Percentiles rank a stretch among this genome's conserved stretches.
Evolutionary conservation across 2,888 invertebrate species (phyloP).

Genomic region (Rotaria socialis): DNA sequence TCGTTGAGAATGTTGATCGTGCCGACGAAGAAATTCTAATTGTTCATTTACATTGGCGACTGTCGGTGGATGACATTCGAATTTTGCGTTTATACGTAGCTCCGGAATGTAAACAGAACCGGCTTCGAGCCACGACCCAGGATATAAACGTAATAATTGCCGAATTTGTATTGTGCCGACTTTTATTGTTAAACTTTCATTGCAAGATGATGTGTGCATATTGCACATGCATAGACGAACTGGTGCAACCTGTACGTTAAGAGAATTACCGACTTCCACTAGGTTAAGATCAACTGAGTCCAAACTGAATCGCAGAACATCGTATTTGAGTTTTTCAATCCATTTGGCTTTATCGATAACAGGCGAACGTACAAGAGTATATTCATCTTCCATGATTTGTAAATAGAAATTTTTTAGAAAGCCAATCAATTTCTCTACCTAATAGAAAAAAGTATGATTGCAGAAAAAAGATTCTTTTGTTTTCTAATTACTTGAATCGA

Average conservation of each 20-base stretch:
- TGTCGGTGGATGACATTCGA: not conserved
- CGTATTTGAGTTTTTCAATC: slow-evolving; percentile 45
- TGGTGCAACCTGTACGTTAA: slow-evolving; percentile 41
- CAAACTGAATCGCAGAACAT: slow-evolving; percentile 43
- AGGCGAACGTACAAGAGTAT: slow-evolving; percentile 33
- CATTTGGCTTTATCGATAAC: slow-evolving; percentile 25
- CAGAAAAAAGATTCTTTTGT: no score
- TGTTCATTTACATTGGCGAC: slow-evolving; percentile 19
- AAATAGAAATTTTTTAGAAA: not conserved
- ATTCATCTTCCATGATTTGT: slow-evolving; percentile 43
- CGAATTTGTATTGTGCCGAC: slow-evolving; percentile 37
- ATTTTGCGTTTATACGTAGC: slow-evolving; percentile 4
- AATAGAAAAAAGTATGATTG: not conserved
- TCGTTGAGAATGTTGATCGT: slow-evolving; percentile 42
- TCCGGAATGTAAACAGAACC: not conserved
- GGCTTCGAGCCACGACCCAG: slow-evolving; percentile 3
- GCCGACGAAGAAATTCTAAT: slow-evolving; percentile 38
- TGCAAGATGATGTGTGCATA: slow-evolving; percentile 38
- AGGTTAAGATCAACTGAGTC: slow-evolving; percentile 42
- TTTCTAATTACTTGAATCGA: no score
- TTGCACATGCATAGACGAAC: slow-evolving; percentile 42
- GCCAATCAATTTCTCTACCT: slow-evolving; percentile 40
- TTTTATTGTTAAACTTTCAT: slow-evolving; percentile 41
- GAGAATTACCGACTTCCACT: slow-evolving; percentile 43
- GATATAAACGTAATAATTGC: not conserved